A percentile compares a stretch with the other conserved stretches of the same genome.
These are phyloP conservation scores for Pararge aegeria DNA, from an alignment of 1,140 invertebrate species.

Conservation along the genomic window DNA sequence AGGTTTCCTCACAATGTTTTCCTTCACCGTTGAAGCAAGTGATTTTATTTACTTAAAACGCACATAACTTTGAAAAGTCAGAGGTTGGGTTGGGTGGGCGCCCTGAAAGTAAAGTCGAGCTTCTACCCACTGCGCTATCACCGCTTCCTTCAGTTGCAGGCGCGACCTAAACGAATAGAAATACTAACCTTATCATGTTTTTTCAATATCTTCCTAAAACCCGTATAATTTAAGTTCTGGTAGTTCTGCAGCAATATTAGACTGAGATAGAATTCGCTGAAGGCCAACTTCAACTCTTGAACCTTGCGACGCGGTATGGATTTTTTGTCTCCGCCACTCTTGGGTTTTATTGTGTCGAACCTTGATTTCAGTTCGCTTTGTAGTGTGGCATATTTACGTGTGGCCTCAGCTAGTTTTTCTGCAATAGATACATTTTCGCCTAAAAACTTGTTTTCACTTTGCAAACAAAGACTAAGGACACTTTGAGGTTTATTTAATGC, in stretches of 20 bases:
- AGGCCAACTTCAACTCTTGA: constrained; percentile 97
- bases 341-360: constrained; percentile 84
- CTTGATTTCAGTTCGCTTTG: constrained; percentile 92
- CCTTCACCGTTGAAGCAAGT: no score
- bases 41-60: no score
- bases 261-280: constrained; percentile 99
- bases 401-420: constrained; percentile 99
- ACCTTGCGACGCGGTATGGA: constrained; percentile 88
- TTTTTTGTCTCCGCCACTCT: constrained; percentile 80
- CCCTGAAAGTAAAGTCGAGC: no score
- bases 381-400: constrained; percentile 94
- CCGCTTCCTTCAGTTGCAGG: no score
- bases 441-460: no score
- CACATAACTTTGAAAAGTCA: no score
- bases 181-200: constrained; percentile 97
- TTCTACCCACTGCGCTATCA: no score
- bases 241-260: constrained; percentile 95
- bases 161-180: background rate
- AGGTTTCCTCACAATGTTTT: no score
- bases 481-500: no score
- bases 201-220: constrained; percentile 99
- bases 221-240: constrained; percentile 98
- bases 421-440: constrained; percentile 16
- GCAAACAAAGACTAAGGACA: no score
- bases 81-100: no score